Evolutionary conservation across 2,888 invertebrate species (phyloP).

Genomic region (Eupithecia inturbata): DNA sequence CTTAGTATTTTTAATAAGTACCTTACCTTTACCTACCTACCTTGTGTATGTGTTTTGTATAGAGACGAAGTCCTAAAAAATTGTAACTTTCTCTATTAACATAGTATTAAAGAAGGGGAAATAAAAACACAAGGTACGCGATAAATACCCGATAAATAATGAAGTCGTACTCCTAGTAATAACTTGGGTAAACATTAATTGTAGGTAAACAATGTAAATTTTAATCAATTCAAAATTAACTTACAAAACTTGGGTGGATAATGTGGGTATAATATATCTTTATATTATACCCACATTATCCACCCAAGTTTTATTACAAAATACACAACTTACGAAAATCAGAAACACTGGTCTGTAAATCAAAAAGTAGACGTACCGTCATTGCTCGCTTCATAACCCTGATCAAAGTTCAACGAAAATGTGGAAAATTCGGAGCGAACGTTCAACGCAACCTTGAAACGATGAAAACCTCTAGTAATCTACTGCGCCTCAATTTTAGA

Average conservation of each 20-base stretch:
- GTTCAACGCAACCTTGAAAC: constrained; percentile 52
- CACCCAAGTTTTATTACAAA: background rate
- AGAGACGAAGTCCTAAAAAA: background rate
- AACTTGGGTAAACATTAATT: background rate
- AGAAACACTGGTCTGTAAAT: background rate
- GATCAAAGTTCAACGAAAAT: constrained; percentile 32
- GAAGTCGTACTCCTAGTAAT: background rate
- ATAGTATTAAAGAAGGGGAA: background rate
- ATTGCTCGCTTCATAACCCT: constrained; percentile 20
- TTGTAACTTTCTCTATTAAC: background rate
- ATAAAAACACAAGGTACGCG: background rate
- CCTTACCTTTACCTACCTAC: no score
- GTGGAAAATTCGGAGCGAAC: constrained; percentile 35
- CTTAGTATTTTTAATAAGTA: background rate
- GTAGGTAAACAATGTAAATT: background rate
- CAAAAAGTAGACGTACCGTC: background rate
- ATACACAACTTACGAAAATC: background rate
- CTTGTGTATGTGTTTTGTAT: no score
- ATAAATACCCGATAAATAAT: background rate
- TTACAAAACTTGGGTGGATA: no score
- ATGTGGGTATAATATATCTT: background rate
- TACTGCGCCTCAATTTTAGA: constrained; percentile 58
- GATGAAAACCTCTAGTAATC: constrained; percentile 54
- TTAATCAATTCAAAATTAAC: background rate
- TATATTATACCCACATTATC: background rate